phyloP scores from a whole-genome alignment of 2,113 vertebrate species.

The Daboia siamensis region DNA sequence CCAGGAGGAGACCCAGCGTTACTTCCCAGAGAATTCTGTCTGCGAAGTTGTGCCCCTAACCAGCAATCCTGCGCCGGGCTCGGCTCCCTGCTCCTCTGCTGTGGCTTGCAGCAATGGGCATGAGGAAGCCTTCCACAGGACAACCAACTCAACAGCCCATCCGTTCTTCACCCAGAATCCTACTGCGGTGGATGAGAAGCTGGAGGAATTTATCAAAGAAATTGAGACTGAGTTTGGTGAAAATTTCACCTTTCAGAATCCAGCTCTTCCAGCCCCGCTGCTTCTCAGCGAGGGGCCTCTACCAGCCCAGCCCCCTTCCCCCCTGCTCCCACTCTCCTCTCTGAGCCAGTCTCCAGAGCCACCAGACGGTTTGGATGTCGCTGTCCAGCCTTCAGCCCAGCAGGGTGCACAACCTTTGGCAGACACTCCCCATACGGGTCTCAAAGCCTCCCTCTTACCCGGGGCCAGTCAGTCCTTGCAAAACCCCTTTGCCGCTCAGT shows the following conservation, averaged over 20 bases:
- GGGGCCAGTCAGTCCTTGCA: conserved; percentile 46
- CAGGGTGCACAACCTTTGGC: neutral
- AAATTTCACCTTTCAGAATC: conserved; percentile 63
- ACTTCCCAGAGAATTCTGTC: neutral
- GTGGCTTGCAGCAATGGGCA: conserved; percentile 51
- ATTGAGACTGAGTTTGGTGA: conserved; percentile 95
- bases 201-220: conserved; percentile 92
- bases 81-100: conserved; percentile 47
- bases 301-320: conserved; percentile 54
- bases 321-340: conserved; percentile 24
- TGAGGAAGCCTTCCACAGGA: conserved; percentile 26
- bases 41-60: neutral
- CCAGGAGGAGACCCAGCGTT: conserved; percentile 24
- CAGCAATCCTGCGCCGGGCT: neutral
- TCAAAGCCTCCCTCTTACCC: conserved; percentile 17
- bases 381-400: conserved; percentile 38
- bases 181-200: conserved; percentile 83
- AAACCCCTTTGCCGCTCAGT: conserved; percentile 62
- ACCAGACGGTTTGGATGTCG: neutral
- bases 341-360: neutral
- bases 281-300: conserved; percentile 49
- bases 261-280: conserved; percentile 56
- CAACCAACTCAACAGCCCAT: conserved; percentile 14
- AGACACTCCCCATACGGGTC: conserved; percentile 21
- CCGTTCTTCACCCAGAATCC: conserved; percentile 43